A percentile compares a stretch with the other conserved stretches of the same genome.
These are phyloP conservation scores for Eueides isabella DNA, from an alignment of 1,140 invertebrate species.

Conservation along the genomic window DNA sequence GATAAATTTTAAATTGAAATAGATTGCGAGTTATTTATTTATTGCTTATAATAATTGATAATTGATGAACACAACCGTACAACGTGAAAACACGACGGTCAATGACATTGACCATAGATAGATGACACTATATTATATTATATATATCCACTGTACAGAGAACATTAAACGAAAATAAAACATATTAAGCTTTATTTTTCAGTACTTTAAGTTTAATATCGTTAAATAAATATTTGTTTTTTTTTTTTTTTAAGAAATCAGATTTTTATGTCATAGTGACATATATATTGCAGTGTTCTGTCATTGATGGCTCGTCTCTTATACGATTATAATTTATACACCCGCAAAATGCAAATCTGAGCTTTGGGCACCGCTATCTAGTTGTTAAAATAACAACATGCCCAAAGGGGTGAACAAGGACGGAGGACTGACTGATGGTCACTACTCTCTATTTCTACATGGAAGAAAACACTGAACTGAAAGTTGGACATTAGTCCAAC, in stretches of 20 bases:
- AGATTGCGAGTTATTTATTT: neutral
- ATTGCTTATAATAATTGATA: neutral
- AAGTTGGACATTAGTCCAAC: too few relatives aligned
- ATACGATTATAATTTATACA: too few relatives aligned
- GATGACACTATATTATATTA: neutral
- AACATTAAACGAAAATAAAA: neutral
- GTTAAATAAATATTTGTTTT: neutral
- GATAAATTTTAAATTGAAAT: neutral
- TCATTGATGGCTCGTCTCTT: too few relatives aligned
- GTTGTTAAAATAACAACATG: too few relatives aligned
- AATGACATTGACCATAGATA: constrained; percentile 20
- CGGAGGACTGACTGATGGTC: too few relatives aligned
- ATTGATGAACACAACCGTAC: neutral
- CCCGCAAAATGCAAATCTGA: too few relatives aligned
- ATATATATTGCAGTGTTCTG: neutral
- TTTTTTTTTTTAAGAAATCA: neutral
- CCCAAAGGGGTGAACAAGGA: too few relatives aligned
- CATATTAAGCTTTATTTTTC: neutral
- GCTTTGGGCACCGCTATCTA: too few relatives aligned
- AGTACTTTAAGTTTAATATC: accelerated
- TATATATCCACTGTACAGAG: neutral
- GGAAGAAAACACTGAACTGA: too few relatives aligned
- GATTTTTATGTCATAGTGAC: neutral
- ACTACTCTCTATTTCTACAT: too few relatives aligned
- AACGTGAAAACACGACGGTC: constrained; percentile 21